Evolutionary conservation across 2,888 invertebrate species (phyloP), one percentile per base, ranked within the genome.

Genomic region (Selenia dentaria): DNA sequence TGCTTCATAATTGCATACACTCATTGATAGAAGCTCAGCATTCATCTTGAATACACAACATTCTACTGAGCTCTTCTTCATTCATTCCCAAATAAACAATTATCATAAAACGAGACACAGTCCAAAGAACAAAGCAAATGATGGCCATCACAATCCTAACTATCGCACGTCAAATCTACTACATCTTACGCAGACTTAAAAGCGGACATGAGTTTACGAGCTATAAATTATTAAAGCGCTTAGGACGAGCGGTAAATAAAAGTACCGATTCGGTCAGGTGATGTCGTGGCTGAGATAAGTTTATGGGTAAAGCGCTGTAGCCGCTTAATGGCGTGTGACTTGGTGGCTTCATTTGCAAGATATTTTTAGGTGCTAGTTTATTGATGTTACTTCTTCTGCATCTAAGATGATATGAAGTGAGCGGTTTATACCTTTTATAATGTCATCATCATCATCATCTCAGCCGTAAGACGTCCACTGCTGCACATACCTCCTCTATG

Each of bases 171-270:
- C 63, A 62, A 55, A 57, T 49, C 60, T 31, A 49, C 47, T 46
- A 38, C 45, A 39, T 49, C 51, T 71, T 71, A 70, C 55, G 62
- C 27, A 51, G 69, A 77, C 71, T 76, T 79, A 73, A 79, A 81
- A 83, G 79, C 75, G 72, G 70, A 73, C 74, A 71, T 61, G 64
- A 65, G 62, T 83, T 83, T 83, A 83, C 72, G 80, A 80, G 62
- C 68, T 64, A 76, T 83, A 82, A 83, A 83, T 82, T 76, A 79
- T 68, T 58, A 59, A 54, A 62, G 62, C 68, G 71, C 59, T 70
- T 74, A 48, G 29, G 41, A 41, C 33, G 41, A 25, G 37, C 37
- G 40, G 62, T 51, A 65, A 67, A 66, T 48, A 63, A 64, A 67
- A 57, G 57, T 61, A 56, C 58, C 44, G 51, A 41, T 51, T 65